Base-by-base conservation (phyloP, 2,888 invertebrate genomes). In the Dendrolimus pini region DNA sequence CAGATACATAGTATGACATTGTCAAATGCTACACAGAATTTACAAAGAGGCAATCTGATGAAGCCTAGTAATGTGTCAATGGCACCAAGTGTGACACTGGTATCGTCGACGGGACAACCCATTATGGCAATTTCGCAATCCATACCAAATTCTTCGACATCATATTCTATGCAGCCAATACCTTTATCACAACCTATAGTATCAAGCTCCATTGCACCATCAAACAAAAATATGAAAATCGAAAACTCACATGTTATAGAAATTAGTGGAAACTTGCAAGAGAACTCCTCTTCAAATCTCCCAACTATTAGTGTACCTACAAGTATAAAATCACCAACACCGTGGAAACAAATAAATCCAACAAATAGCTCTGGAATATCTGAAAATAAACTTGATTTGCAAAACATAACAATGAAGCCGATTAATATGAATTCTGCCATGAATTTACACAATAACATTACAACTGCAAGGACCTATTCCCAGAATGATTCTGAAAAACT, bases 271-370 rank as follows among this genome's bases (percentile, higher is more conserved):
- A 90, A 89, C 66, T 71, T 89, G 59, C 88, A 89, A 60, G 88
- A 89, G 59, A 80, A 82, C 7, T 81, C 75, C 60, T 78, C 83
- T 10, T 67, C 75, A 1, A 83, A 71, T 68, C 69, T 89, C 62
- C 88, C 90, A 7, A 89, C 89, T 7, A 90, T 90, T 65, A 90
- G 88, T 67, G 89, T 90, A 1, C 80, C 89, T n/a, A 89, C 88
- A 63, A 89, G 77, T 65, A 78, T 82, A 42, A 90, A 90, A 67
- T 87, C 89, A 8, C 90, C 90, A 7, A 90, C 90, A 0, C 90
- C 90, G 1, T 90, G 90, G 90, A 78, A 88, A 58, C 87, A 88
- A 75, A 71, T 86, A 10, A 79, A 64, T 62, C 71, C 80, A 52
- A 65, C 74, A 14, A 80, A 71, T 6, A 78, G 67, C 58, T 74